These are phyloP conservation scores for Spodoptera litura DNA, from an alignment of 1,140 invertebrate genomes.

Conservation along the genomic window DNA sequence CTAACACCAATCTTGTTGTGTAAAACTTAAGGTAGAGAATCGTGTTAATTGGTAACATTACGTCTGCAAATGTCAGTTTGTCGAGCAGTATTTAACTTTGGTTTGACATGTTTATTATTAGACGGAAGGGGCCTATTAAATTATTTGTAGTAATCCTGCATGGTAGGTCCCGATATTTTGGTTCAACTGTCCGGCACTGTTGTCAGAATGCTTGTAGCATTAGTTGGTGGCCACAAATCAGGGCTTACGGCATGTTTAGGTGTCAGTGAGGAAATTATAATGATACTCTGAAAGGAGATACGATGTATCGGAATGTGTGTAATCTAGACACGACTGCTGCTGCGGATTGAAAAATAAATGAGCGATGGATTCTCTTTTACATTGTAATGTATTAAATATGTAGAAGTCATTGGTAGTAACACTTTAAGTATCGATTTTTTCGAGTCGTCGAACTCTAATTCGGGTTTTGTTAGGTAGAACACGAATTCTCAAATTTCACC, in stretches of 20 bases:
- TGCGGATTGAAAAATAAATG: neutral
- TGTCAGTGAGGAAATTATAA: constrained; percentile 57
- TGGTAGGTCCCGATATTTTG: constrained; percentile 76
- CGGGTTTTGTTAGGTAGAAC: too few species aligned
- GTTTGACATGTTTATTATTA: constrained; percentile 84
- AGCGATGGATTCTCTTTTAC: too few species aligned
- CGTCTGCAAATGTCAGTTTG: constrained; percentile 56
- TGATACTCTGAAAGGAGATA: constrained; percentile 34
- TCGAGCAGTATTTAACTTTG: constrained; percentile 73
- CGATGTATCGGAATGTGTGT: constrained; percentile 20
- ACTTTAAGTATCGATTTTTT: too few species aligned
- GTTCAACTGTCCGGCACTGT: constrained; percentile 66
- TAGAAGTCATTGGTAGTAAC: neutral
- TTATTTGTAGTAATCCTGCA: constrained; percentile 79
- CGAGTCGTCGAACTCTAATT: too few species aligned
- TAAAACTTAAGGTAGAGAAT: constrained; percentile 48
- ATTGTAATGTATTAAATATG: too few species aligned
- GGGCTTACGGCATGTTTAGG: constrained; percentile 71
- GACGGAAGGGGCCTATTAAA: constrained; percentile 82
- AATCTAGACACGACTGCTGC: neutral
- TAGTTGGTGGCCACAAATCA: constrained; percentile 74
- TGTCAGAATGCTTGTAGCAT: constrained; percentile 56
- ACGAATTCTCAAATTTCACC: too few species aligned
- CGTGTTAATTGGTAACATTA: neutral
- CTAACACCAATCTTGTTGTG: constrained; percentile 35